These are phyloP conservation scores for Myripristis murdjan DNA, from an alignment of 2,797 vertebrate genomes.

Conservation along the genomic window DNA sequence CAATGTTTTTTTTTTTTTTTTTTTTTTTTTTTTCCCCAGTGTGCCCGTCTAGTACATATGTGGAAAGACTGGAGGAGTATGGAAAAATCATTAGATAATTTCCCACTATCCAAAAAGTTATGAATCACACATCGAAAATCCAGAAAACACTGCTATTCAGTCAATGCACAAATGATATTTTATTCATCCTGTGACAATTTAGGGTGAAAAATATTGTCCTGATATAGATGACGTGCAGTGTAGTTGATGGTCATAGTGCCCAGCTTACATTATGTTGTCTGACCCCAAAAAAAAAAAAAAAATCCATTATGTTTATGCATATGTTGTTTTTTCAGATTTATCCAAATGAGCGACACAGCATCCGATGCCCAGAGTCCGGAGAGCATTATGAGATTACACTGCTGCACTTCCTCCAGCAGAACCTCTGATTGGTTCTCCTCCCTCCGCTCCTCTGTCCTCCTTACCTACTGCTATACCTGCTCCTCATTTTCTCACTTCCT, in stretches of 20 bases:
- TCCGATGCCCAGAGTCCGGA: conserved; percentile 96
- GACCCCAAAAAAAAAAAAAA: too few relatives aligned
- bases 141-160: too few relatives aligned
- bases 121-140: too few relatives aligned
- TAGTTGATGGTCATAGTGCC: too few relatives aligned
- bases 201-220: too few relatives aligned
- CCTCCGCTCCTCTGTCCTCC: not conserved
- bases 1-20: not conserved
- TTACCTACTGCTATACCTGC: not conserved
- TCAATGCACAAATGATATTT: too few relatives aligned
- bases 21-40: not conserved
- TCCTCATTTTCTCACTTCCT: not conserved
- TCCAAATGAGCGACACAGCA: conserved; percentile 97
- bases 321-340: conserved; percentile 87
- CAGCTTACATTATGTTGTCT: too few relatives aligned
- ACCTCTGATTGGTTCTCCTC: conserved; percentile 88
- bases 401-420: conserved; percentile 97
- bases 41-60: not conserved
- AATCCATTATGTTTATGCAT: not conserved
- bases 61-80: not conserved
- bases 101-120: not conserved
- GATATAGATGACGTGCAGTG: too few relatives aligned
- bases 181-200: too few relatives aligned
- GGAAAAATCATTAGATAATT: not conserved
- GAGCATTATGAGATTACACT: conserved; percentile 98